A percentile compares a stretch with the other conserved stretches of the same genome.
Conservation (phyloP, 2,888 invertebrate genomes). For the Aphodius sticticus region DNA sequence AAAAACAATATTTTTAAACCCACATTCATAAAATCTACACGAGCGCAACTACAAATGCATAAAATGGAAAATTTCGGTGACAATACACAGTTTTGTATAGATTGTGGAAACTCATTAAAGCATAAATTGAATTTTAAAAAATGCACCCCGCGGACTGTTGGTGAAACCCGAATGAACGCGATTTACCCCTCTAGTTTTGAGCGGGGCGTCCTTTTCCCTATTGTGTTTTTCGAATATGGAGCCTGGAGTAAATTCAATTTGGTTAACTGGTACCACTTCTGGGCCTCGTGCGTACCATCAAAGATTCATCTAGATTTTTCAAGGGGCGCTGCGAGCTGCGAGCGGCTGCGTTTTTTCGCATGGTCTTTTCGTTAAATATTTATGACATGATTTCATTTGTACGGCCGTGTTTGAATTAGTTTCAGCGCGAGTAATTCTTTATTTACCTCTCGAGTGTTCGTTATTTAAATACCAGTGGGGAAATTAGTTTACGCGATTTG, state of each 20-base stretch:
- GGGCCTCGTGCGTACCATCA: not conserved
- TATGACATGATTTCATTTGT: not conserved
- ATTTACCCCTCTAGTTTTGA: not conserved
- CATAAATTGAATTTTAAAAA: slow-evolving; percentile 14
- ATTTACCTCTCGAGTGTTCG: not conserved
- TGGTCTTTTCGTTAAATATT: not conserved
- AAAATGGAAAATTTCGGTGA: too few species aligned
- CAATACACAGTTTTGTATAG: too few species aligned
- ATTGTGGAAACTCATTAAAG: not conserved
- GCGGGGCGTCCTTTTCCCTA: slow-evolving; percentile 7
- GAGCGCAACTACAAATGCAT: too few species aligned
- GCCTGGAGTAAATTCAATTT: not conserved
- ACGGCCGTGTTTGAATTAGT: not conserved
- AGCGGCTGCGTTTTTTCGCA: not conserved
- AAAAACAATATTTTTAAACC: too few species aligned
- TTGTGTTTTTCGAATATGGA: slow-evolving; percentile 5
- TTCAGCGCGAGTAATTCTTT: not conserved
- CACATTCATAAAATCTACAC: too few species aligned
- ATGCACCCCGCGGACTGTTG: not conserved
- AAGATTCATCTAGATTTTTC: not conserved
- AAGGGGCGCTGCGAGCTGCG: not conserved
- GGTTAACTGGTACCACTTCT: not conserved
- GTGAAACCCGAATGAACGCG: not conserved
- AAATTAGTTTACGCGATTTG: not conserved
- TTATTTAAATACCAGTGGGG: not conserved